These are phyloP conservation scores for Oeneis ivallda DNA, from an alignment of 2,888 invertebrate species.

Conservation along the genomic window DNA sequence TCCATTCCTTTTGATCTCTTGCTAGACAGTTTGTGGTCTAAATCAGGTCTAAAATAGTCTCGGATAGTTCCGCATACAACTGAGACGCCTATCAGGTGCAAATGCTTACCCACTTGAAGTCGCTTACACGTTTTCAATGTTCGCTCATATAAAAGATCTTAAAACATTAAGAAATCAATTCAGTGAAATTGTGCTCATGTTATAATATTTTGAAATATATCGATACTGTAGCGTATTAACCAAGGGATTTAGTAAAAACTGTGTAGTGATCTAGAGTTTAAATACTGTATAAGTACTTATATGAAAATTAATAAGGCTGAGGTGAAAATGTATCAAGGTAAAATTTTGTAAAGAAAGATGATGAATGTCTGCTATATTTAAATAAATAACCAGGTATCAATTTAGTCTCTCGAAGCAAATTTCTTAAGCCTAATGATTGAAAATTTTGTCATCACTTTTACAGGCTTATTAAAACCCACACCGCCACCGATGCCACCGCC, in stretches of 20 bases:
- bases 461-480: slow-evolving; percentile 74
- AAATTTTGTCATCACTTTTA: slow-evolving; percentile 7
- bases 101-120: slow-evolving; percentile 43
- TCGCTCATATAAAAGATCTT: slow-evolving; percentile 2
- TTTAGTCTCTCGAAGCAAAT: not conserved
- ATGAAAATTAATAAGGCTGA: slow-evolving; percentile 2
- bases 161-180: not conserved
- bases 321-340: slow-evolving; percentile 16
- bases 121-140: slow-evolving; percentile 7
- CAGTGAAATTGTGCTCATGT: not conserved
- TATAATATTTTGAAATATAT: not conserved
- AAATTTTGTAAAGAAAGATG: not conserved
- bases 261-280: not conserved
- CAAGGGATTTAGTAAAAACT: not conserved
- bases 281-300: not conserved
- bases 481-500: slow-evolving; percentile 87
- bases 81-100: slow-evolving; percentile 69
- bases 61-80: slow-evolving; percentile 71
- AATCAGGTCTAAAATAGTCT: slow-evolving; percentile 72
- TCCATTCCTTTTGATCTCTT: slow-evolving; percentile 74
- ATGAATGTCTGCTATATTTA: not conserved
- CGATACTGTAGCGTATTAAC: not conserved
- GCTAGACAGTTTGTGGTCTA: slow-evolving; percentile 71
- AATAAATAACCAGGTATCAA: not conserved
- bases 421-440: not conserved